Evolutionary conservation across 2,797 vertebrate species (phyloP).

Genomic region (Acrossocheilus wenchowensis): DNA sequence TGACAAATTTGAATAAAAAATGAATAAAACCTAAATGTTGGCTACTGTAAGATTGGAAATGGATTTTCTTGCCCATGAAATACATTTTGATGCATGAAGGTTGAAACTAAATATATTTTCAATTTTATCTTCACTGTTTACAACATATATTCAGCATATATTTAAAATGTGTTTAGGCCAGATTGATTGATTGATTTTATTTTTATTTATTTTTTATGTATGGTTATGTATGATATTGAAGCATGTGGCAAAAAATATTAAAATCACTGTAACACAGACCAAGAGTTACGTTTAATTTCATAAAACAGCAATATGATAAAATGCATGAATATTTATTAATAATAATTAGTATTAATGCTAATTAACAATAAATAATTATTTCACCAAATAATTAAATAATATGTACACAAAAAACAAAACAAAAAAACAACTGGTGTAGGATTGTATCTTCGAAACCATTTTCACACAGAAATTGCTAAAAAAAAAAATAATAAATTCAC

Average conservation of each 20-base stretch:
- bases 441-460: neutral
- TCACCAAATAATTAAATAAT: neutral
- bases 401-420: neutral
- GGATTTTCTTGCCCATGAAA: neutral
- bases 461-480: no score
- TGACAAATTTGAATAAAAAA: neutral
- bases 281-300: neutral
- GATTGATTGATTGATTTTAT: neutral
- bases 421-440: no score
- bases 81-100: neutral
- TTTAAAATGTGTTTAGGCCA: neutral
- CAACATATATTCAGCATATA: neutral
- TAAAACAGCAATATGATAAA: neutral
- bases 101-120: neutral
- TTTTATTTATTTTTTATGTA: neutral
- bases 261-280: neutral
- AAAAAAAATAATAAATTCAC: no score
- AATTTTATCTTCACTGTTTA: no score
- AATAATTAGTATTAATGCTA: neutral
- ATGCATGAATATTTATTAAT: neutral
- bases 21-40: neutral
- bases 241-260: neutral
- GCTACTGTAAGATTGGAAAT: neutral
- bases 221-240: neutral
- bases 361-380: neutral